phyloP scores from a whole-genome alignment of 2,888 invertebrate species.

The Agrenia bidenticulata region DNA sequence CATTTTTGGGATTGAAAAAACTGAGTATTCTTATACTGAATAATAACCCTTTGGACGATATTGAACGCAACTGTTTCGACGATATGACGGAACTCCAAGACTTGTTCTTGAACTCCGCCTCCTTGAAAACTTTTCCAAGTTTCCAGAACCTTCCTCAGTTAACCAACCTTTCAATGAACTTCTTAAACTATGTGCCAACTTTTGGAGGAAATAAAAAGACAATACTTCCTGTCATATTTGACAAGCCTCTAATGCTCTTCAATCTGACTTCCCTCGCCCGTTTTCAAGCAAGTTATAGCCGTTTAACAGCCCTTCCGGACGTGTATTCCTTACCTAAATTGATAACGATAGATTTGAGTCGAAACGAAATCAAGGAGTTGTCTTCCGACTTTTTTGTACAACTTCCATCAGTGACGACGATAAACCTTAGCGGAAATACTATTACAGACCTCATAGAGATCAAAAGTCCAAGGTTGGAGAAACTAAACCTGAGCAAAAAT shows the following conservation, averaged over 20 bases:
- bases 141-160: conserved; percentile 33
- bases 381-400: neutral
- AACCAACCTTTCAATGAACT: conserved; percentile 16
- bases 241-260: conserved; percentile 19
- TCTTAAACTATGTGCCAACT: conserved; percentile 9
- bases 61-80: conserved; percentile 40
- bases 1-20: conserved; percentile 38
- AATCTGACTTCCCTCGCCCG: conserved; percentile 36
- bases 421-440: conserved; percentile 22
- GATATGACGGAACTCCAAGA: conserved; percentile 30
- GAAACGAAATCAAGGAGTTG: conserved; percentile 34
- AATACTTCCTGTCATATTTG: neutral
- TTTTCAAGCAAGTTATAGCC: conserved; percentile 27
- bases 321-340: conserved; percentile 30
- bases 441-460: conserved; percentile 20
- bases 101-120: conserved; percentile 27
- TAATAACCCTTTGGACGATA: conserved; percentile 31
- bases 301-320: conserved; percentile 31
- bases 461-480: neutral
- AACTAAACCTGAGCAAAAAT: conserved; percentile 28
- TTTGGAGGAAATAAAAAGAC: neutral
- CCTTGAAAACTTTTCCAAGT: conserved; percentile 33
- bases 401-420: conserved; percentile 14
- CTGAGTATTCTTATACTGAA: conserved; percentile 35
- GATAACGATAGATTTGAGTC: conserved; percentile 30